Evolutionary conservation across 2,797 vertebrate genomes (phyloP).

Genomic region (Molossus alvarezi): DNA sequence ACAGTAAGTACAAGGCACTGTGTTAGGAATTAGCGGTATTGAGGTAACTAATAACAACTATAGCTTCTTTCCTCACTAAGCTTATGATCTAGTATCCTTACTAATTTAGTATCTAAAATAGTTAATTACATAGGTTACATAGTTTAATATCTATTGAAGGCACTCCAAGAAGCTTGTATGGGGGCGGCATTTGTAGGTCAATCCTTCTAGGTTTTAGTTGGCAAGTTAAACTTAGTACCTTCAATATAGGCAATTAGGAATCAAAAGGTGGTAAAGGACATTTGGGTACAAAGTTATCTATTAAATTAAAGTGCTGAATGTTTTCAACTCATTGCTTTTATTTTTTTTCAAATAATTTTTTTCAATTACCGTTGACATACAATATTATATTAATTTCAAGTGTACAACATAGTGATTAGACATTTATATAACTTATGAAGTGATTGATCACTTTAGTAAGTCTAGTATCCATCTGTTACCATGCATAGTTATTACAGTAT

Average conservation of each 20-base stretch:
- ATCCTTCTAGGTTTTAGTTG: constrained; percentile 72
- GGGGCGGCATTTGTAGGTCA: neutral
- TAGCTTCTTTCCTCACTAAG: neutral
- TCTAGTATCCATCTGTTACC: neutral
- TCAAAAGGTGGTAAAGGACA: constrained; percentile 72
- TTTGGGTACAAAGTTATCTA: constrained; percentile 63
- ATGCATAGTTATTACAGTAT: neutral
- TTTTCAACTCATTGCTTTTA: constrained; percentile 75
- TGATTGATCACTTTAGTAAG: neutral
- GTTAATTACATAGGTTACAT: constrained; percentile 8
- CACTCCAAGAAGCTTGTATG: neutral
- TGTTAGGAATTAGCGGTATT: neutral
- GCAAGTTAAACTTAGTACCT: constrained; percentile 68
- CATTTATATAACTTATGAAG: neutral
- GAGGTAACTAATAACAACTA: neutral
- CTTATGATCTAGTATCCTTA: neutral
- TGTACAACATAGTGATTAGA: neutral
- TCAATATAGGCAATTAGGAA: constrained; percentile 64
- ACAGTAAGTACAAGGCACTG: neutral
- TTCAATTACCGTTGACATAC: neutral
- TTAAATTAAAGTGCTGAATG: constrained; percentile 78
- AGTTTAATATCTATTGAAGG: constrained; percentile 27
- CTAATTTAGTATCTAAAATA: constrained; percentile 53
- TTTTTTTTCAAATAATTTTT: neutral
- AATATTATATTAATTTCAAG: neutral